Evolutionary conservation across 35 echinoderm and acorn worm species (phyloP).

Genomic region (Apostichopus californicus): DNA sequence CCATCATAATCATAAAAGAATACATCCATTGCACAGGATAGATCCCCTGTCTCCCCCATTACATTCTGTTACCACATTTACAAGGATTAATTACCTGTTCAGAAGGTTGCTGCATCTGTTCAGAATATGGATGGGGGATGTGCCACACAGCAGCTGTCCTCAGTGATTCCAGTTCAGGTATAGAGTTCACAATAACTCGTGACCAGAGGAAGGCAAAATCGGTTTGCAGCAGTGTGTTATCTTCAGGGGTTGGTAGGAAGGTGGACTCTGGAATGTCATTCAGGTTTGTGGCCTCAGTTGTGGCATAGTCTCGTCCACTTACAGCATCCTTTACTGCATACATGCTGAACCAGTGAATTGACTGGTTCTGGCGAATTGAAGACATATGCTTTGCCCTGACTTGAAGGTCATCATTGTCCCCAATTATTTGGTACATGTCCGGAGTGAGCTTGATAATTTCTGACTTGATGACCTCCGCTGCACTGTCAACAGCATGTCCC

Average conservation of each 20-base stretch:
- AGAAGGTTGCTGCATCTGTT: background rate
- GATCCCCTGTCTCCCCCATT: background rate
- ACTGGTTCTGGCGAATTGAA: background rate
- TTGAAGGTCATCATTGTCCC: conserved; percentile 3
- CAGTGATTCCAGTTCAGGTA: background rate
- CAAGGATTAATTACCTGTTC: background rate
- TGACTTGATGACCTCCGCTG: background rate
- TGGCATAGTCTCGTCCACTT: background rate
- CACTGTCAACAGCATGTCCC: background rate
- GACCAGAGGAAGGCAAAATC: background rate
- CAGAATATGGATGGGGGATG: conserved; percentile 4
- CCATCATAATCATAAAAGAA: background rate
- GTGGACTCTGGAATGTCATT: background rate
- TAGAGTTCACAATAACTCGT: background rate
- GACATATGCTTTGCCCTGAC: background rate
- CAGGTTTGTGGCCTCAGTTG: background rate
- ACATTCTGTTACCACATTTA: background rate
- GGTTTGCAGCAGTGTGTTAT: background rate
- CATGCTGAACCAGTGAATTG: conserved; percentile 10
- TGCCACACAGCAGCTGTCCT: background rate
- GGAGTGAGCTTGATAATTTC: background rate
- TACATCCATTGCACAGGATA: background rate
- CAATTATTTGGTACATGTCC: background rate
- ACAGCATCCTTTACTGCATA: conserved; percentile 6
- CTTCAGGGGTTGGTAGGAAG: background rate